Conservation (phyloP, 2,888 invertebrate species). For the Dicranocentrus wangi region DNA sequence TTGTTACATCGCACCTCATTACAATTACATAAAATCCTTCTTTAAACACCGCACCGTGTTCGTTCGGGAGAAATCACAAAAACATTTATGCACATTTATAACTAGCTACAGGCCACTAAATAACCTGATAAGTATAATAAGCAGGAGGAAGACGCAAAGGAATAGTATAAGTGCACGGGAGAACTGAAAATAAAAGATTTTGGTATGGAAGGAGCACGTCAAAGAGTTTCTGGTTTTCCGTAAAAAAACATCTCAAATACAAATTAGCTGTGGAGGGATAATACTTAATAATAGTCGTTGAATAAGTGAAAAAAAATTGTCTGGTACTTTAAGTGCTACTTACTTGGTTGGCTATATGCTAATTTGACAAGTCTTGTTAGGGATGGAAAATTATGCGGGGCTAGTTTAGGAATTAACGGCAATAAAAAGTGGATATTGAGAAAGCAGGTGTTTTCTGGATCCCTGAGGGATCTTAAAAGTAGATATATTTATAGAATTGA, state of each 20-base stretch:
- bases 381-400: not conserved
- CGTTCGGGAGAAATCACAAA: not conserved
- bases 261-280: slow-evolving; percentile 8
- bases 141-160: not conserved
- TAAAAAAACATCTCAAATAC: slow-evolving; percentile 7
- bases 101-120: not conserved
- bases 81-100: not conserved
- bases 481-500: not conserved
- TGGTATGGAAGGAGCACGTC: not conserved
- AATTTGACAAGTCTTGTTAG: slow-evolving; percentile 2
- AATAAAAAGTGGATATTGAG: not conserved
- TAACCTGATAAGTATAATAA: not conserved
- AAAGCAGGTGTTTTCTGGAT: not conserved
- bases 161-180: not conserved
- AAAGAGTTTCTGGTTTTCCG: not conserved
- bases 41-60: slow-evolving; percentile 28
- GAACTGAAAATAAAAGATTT: not conserved
- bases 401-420: not conserved
- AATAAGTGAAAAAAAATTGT: too few species aligned
- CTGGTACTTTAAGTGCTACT: slow-evolving; percentile 14
- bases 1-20: slow-evolving; percentile 51
- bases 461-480: not conserved
- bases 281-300: slow-evolving; percentile 19
- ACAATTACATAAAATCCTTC: slow-evolving; percentile 45
- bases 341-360: not conserved